A percentile compares a stretch with the other conserved stretches of the same genome.
These are phyloP conservation scores for Actinia tenebrosa DNA, from an alignment of 64 coral and sea anemone genomes.

Conservation along the genomic window DNA sequence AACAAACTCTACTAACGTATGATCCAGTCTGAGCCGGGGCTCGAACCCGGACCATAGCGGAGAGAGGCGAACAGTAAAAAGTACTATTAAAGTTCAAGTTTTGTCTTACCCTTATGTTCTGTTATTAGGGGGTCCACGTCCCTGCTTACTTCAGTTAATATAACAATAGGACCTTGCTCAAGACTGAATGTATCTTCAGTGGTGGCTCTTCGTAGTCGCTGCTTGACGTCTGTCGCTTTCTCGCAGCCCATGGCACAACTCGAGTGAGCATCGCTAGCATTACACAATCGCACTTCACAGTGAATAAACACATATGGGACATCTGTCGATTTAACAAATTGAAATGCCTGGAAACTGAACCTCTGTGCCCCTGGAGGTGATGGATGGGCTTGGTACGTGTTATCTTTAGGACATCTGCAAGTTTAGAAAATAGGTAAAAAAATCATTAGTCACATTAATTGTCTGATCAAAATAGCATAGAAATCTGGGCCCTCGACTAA, in stretches of 20 bases:
- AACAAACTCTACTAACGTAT: too few relatives aligned
- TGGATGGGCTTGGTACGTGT: conserved; percentile 36
- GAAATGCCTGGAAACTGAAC: conserved; percentile 75
- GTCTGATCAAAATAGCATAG: too few relatives aligned
- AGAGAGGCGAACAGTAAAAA: too few relatives aligned
- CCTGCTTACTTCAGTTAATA: not conserved
- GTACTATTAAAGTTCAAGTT: not conserved
- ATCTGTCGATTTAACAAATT: conserved; percentile 53
- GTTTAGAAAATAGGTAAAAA: too few relatives aligned
- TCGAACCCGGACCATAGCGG: too few relatives aligned
- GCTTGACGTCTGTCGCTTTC: not conserved
- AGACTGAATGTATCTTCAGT: conserved; percentile 37
- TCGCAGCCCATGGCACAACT: conserved; percentile 47
- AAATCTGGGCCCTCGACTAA: too few relatives aligned
- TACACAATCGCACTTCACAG: conserved; percentile 73
- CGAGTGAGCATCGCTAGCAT: conserved; percentile 47
- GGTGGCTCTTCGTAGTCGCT: conserved; percentile 32
- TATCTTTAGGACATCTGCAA: conserved; percentile 64
- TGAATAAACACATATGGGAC: conserved; percentile 68
- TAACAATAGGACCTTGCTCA: conserved; percentile 49
- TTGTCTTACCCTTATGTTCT: not conserved
- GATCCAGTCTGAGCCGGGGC: too few relatives aligned
- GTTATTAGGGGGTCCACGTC: not conserved
- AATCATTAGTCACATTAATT: too few relatives aligned
- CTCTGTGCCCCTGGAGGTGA: conserved; percentile 37